These are phyloP conservation scores for Leptothorax acervorum DNA, from an alignment of 2,888 invertebrate genomes.

Conservation along the genomic window DNA sequence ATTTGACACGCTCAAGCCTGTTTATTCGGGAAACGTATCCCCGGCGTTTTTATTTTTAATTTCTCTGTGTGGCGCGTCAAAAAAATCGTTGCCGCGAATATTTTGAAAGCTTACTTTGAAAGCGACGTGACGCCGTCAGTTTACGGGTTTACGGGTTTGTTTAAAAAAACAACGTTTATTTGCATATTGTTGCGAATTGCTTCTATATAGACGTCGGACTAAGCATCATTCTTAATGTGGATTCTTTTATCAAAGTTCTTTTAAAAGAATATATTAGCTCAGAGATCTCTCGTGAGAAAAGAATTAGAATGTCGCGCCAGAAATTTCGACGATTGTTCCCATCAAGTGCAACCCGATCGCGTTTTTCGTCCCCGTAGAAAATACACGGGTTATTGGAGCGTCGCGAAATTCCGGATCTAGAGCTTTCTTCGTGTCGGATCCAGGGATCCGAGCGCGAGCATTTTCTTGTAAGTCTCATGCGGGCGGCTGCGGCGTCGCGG, in stretches of 20 bases:
- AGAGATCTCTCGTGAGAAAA: neutral
- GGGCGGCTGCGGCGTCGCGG: conserved; percentile 47
- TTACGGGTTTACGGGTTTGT: neutral
- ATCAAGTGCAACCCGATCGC: neutral
- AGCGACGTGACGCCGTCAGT: neutral
- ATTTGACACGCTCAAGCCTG: conserved; percentile 44
- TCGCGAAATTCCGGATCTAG: conserved; percentile 19
- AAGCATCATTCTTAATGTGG: neutral
- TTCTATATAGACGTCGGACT: neutral
- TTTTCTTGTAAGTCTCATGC: conserved; percentile 61
- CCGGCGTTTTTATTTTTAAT: conserved; percentile 34
- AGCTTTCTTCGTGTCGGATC: conserved; percentile 23
- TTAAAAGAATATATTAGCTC: neutral
- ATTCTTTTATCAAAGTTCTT: neutral
- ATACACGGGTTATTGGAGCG: conserved; percentile 36
- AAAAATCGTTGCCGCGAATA: conserved; percentile 22
- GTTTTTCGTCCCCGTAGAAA: neutral
- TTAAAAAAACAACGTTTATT: conserved; percentile 8
- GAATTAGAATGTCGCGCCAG: neutral
- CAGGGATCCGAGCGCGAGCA: conserved; percentile 28
- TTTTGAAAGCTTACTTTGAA: conserved; percentile 13
- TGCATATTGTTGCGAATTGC: neutral
- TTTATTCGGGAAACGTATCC: conserved; percentile 31
- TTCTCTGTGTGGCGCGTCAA: conserved; percentile 13
- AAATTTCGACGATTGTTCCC: neutral